Base-by-base conservation (phyloP, 2,113 vertebrate genomes). In the Aphelocoma coerulescens region DNA sequence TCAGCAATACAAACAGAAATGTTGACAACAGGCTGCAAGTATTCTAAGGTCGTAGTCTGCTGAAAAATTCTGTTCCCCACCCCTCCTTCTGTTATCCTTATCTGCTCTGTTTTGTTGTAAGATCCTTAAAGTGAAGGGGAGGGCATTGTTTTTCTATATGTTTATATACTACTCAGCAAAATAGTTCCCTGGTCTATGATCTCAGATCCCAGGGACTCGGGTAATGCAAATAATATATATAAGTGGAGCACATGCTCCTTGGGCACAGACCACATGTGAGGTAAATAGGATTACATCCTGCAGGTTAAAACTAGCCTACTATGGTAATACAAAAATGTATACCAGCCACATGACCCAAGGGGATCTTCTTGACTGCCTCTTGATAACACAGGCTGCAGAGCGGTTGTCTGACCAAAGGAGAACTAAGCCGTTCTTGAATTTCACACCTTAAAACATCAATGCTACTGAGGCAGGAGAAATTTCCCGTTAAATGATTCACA, bases 361-460 rank as follows among this genome's bases (percentile, higher is more conserved):
- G 96, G 95, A 97, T 95, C 94, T 95, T 95, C 95, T 96, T 91
- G 93, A 95, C 94, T 96, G 94, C 86, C 77, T 94, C 93, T 94
- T 95, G 96, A 97, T 97, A 96, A 94, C 44, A 0, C 62, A 68
- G 74, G 93, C 89, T 92, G 75, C 91, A 89, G 94, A 95, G 93
- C 24, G 0, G 62, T 87, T 95, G 94, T 91, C 93, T 97, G 91
- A 95, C 93, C 81, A 92, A 96, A 96, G 94, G 89, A 97, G 89
- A 97, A 78, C 91, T 97, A 96, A 97, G 95, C 96, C 9, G 18
- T 83, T 97, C 96, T 95, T 96, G 94, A 95, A 97, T 97, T 97
- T 97, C 95, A 96, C 96, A 97, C 96, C 96, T 97, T 95, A 92
- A 96, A 96, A 97, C 95, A 96, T 96, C 96, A 95, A 91, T 95